Percentiles rank a stretch among this genome's conserved stretches.
Evolutionary conservation across 2,113 vertebrate species (phyloP).

Genomic region (Vidua macroura): DNA sequence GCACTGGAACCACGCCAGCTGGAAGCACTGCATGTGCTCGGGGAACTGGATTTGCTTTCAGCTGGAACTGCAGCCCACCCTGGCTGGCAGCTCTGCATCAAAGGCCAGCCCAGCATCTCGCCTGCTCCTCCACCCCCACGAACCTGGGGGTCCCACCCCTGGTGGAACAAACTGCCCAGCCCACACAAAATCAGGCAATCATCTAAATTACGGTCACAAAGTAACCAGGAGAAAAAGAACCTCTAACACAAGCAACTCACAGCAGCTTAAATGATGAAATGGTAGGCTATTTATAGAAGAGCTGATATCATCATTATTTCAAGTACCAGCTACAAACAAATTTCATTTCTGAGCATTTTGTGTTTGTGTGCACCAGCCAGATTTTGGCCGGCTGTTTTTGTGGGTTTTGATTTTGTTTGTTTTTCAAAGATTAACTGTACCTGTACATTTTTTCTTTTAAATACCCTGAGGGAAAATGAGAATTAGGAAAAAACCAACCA

Average conservation of each 20-base stretch:
- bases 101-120: not conserved
- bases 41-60: not conserved
- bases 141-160: accelerated
- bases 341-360: not conserved
- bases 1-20: no score
- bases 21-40: not conserved
- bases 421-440: not conserved
- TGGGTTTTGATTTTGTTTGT: no score
- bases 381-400: not conserved
- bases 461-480: not conserved
- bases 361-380: not conserved
- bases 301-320: not conserved
- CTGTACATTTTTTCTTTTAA: not conserved
- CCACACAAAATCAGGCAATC: not conserved
- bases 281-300: not conserved
- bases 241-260: not conserved
- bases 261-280: not conserved
- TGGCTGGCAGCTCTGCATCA: not conserved
- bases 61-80: not conserved
- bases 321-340: not conserved
- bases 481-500: not conserved
- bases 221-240: not conserved
- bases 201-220: not conserved
- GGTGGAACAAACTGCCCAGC: not conserved
- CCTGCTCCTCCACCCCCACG: not conserved